Base-by-base conservation (phyloP, 2,888 invertebrate genomes). In the Acanthoscelides obtectus region DNA sequence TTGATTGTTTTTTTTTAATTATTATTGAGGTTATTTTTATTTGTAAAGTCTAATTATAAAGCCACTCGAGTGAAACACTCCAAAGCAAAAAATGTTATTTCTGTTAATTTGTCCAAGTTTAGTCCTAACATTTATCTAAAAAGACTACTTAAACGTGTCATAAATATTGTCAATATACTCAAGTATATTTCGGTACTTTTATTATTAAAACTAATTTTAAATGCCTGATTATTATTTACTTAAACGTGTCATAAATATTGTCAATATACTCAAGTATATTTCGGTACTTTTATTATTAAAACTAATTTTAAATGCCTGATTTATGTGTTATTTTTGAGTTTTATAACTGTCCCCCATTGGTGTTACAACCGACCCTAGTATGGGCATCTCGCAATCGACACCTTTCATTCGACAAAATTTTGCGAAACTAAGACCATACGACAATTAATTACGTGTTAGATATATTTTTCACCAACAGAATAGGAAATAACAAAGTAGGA, bases 211-310 rank as follows among this genome's bases (percentile, higher is more conserved):
- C 8, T 63, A 12, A 63, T 63, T 63, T 63, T 63, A 63, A 12
- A 12, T 12, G 12, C 66, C 66, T 63, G 63, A 63, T 63, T 63
- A n/a, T n/a, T n/a, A n/a, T n/a, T n/a, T n/a, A n/a, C n/a, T n/a
- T n/a, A n/a, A n/a, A n/a, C n/a, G n/a, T n/a, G 66, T 20, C 20
- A n/a, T 17, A 66, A 66, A 66, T 66, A 66, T 66, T 66, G 66
- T 66, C 6, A 66, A n/a, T 66, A n/a, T 63, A 19, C 19, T 63
- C 19, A 63, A 63, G 63, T 63, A 63, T 19, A 63, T 63, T 63
- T 63, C 19, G 63, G 19, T 63, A 63, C 19, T 63, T 63, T 63
- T 63, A 12, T 12, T 63, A 12, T 12, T 12, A 63, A 63, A 63
- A 63, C 8, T 63, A 12, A 63, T 63, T 63, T 63, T 63, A 63